Evolutionary conservation across 2,888 invertebrate species (phyloP).

Genomic region (Cataglyphis cursor): DNA sequence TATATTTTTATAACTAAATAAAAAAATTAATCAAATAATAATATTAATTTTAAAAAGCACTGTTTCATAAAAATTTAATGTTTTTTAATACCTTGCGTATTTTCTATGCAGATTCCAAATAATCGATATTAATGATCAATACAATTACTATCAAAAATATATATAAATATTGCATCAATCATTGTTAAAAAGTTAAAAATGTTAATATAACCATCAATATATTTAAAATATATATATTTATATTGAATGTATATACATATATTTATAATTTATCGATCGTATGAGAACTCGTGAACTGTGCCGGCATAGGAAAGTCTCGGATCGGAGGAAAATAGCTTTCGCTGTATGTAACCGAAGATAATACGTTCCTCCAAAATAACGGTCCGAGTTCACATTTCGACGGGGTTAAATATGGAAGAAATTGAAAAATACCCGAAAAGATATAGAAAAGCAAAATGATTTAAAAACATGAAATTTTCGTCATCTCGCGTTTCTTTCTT

Average conservation of each 20-base stretch:
- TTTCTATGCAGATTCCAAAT: not conserved
- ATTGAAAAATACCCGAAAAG: slow-evolving; percentile 26
- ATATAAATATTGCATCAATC: not conserved
- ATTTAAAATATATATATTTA: not conserved
- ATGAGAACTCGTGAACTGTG: not conserved
- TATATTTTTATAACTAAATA: not conserved
- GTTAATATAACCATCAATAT: slow-evolving; percentile 12
- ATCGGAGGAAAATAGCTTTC: slow-evolving; percentile 29
- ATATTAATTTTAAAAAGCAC: not conserved
- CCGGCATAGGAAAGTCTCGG: not conserved
- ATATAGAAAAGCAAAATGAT: slow-evolving; percentile 60
- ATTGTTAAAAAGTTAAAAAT: not conserved
- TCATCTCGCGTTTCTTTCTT: slow-evolving; percentile 18
- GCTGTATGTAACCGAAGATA: slow-evolving; percentile 26
- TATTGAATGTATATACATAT: not conserved
- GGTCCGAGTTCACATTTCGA: slow-evolving; percentile 55
- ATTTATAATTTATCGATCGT: slow-evolving; percentile 11
- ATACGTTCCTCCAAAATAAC: slow-evolving; percentile 39
- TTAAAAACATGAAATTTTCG: slow-evolving; percentile 60
- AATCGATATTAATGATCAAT: not conserved
- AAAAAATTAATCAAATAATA: not conserved
- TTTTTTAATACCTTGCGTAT: not conserved
- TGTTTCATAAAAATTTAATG: not conserved
- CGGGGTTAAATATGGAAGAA: slow-evolving; percentile 32
- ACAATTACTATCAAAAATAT: not conserved